Percentiles rank a stretch among this genome's conserved stretches.
These are phyloP conservation scores for Microcebus griseorufus DNA, from an alignment of 2,113 vertebrate genomes.

Conservation along the genomic window DNA sequence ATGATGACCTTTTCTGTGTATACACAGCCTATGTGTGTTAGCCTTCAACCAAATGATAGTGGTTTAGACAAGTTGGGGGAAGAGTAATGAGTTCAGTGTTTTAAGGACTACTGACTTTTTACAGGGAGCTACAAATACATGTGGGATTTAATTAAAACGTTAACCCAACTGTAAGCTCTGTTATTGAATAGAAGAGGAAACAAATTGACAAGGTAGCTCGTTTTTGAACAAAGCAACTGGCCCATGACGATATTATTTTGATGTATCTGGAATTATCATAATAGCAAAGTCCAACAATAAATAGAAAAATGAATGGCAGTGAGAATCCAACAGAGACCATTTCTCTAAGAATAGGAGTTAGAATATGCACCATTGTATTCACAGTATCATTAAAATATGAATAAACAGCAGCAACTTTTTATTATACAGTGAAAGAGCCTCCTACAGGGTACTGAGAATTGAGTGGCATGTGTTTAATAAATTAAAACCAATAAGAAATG, in stretches of 20 bases:
- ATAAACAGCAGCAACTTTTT: slow-evolving; percentile 79
- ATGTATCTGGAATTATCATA: slow-evolving; percentile 75
- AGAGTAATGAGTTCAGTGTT: slow-evolving; percentile 58
- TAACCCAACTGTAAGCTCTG: slow-evolving; percentile 53
- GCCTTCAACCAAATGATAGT: slow-evolving; percentile 27
- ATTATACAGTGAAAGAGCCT: slow-evolving; percentile 74
- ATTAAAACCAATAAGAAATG: slow-evolving; percentile 79
- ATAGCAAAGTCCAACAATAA: slow-evolving; percentile 77
- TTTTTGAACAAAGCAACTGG: slow-evolving; percentile 73
- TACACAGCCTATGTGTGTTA: neutral
- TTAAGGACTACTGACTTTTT: slow-evolving; percentile 57
- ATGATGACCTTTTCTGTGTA: slow-evolving; percentile 28
- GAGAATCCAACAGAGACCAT: slow-evolving; percentile 77
- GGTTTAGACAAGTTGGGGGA: slow-evolving; percentile 8
- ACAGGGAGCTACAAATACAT: slow-evolving; percentile 37
- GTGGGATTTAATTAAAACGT: slow-evolving; percentile 71
- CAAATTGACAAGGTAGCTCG: slow-evolving; percentile 66
- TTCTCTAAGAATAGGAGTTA: slow-evolving; percentile 74
- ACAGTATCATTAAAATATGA: slow-evolving; percentile 80
- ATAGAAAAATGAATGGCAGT: slow-evolving; percentile 75
- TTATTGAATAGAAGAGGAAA: slow-evolving; percentile 68
- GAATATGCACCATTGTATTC: slow-evolving; percentile 76
- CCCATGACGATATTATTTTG: slow-evolving; percentile 77
- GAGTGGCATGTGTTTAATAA: slow-evolving; percentile 79
- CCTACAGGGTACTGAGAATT: slow-evolving; percentile 74